These are phyloP conservation scores for Alcis repandata DNA, from an alignment of 2,888 invertebrate genomes.

Conservation along the genomic window DNA sequence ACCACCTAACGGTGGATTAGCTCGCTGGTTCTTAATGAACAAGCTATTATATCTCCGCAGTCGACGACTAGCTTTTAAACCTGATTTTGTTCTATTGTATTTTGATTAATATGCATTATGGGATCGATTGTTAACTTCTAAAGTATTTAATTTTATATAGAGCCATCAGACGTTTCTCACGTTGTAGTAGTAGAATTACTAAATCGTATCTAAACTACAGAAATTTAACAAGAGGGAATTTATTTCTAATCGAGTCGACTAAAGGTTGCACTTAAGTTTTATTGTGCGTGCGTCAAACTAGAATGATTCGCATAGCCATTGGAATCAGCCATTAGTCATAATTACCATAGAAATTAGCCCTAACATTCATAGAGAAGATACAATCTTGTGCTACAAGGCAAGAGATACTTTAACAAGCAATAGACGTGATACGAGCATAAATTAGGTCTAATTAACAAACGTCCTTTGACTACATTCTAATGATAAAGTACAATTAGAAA, in stretches of 20 bases:
- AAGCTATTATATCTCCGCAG: slow-evolving; percentile 23
- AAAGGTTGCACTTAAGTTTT: no score
- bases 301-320: no score
- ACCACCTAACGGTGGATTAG: slow-evolving; percentile 30
- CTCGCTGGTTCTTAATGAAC: slow-evolving; percentile 29
- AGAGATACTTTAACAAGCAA: slow-evolving; percentile 6
- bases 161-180: no score
- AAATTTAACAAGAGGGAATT: no score
- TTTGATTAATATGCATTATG: slow-evolving; percentile 18
- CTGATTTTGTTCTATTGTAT: slow-evolving; percentile 23
- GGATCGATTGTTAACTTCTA: neutral
- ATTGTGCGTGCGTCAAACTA: no score
- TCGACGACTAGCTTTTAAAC: slow-evolving; percentile 16
- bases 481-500: slow-evolving; percentile 52
- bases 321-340: neutral
- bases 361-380: neutral
- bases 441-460: slow-evolving; percentile 55
- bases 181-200: no score
- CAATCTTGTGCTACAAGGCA: neutral
- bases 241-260: no score
- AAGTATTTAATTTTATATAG: neutral
- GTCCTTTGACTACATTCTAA: slow-evolving; percentile 59
- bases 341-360: neutral
- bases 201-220: no score
- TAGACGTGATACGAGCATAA: slow-evolving; percentile 25